Evolutionary conservation across 2,888 invertebrate genomes (phyloP).

Genomic region (Andrena hattorfiana): DNA sequence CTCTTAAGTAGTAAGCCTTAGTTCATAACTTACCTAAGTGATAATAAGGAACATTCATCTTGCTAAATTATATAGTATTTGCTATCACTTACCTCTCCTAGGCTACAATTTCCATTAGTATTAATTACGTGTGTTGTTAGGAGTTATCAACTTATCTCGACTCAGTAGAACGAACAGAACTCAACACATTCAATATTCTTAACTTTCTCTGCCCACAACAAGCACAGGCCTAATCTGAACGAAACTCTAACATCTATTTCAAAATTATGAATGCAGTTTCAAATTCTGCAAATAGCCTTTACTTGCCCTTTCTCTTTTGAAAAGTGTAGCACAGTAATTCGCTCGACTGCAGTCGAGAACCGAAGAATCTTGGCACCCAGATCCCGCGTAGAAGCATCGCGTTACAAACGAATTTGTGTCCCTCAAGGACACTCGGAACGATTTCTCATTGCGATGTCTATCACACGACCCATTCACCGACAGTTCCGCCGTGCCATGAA

Average conservation of each 20-base stretch:
- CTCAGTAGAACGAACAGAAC: background rate
- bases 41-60: conserved; percentile 17
- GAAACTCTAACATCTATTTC: background rate
- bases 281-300: no score
- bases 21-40: background rate
- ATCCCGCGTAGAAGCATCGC: background rate
- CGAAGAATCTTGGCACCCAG: background rate
- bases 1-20: no score
- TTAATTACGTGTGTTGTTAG: conserved; percentile 41
- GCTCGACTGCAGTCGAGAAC: background rate
- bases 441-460: conserved; percentile 8
- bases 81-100: conserved; percentile 18
- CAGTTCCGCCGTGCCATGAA: conserved; percentile 17
- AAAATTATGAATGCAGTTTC: background rate
- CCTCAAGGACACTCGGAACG: background rate
- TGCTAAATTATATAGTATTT: conserved; percentile 44
- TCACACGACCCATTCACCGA: conserved; percentile 24
- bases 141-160: conserved; percentile 6
- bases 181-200: conserved; percentile 7
- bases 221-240: background rate
- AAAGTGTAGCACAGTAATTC: no score
- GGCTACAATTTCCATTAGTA: conserved; percentile 31
- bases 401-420: background rate
- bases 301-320: no score
- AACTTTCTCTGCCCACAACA: background rate